A percentile compares a stretch with the other conserved stretches of the same genome.
Evolutionary conservation across 2,797 vertebrate genomes (phyloP).

Genomic region (Smutsia temminckii): DNA sequence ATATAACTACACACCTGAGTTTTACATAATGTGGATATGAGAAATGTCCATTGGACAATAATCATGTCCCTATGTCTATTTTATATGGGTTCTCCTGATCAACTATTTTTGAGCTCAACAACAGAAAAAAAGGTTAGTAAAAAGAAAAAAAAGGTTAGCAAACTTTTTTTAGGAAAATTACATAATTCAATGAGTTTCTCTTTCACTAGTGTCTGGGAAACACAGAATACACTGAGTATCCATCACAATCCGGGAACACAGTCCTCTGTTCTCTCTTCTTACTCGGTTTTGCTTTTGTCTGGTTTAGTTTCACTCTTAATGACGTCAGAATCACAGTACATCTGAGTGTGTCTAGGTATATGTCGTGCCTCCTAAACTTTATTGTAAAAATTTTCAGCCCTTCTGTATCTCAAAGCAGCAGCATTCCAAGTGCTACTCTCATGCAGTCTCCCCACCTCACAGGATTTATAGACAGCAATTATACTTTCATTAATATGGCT

Average conservation of each 20-base stretch:
- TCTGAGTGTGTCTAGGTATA: background rate
- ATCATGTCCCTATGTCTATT: background rate
- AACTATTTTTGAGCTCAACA: background rate
- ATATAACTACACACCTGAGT: background rate
- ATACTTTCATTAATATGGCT: background rate
- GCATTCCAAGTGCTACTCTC: background rate
- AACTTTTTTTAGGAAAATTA: slow-evolving; percentile 2
- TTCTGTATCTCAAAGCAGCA: background rate
- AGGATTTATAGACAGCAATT: background rate
- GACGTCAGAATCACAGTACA: background rate
- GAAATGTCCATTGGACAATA: background rate
- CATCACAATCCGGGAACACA: background rate
- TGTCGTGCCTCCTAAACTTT: background rate
- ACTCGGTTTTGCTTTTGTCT: background rate
- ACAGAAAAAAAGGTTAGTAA: background rate
- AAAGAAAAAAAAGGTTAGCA: background rate
- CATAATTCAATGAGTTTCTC: background rate
- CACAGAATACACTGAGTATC: background rate
- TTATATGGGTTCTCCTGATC: background rate
- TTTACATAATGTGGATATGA: background rate
- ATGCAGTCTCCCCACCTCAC: background rate
- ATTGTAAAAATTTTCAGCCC: background rate
- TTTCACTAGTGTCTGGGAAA: background rate
- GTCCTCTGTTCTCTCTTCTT: background rate
- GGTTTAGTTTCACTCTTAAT: background rate